Percentiles rank a stretch among this genome's conserved stretches.
These are phyloP conservation scores for Neodon shergylaensis DNA, from an alignment of 2,113 vertebrate species.

Conservation along the genomic window DNA sequence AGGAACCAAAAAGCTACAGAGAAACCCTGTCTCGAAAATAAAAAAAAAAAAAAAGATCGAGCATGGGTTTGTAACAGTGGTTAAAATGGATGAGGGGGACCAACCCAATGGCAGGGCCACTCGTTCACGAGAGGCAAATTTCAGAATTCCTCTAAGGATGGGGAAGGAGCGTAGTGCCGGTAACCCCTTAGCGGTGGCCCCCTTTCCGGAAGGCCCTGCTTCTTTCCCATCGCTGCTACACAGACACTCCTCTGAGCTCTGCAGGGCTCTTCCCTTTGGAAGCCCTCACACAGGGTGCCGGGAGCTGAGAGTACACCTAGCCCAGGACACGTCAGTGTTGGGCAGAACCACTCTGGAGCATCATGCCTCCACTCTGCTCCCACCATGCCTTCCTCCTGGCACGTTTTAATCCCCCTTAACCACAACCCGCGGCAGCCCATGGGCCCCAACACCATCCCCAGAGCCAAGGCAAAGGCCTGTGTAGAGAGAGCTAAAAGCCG, in stretches of 20 bases:
- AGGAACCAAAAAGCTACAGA: too few species aligned
- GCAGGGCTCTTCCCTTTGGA: rapidly evolving
- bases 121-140: neutral
- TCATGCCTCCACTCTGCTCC: neutral
- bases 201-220: neutral
- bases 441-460: neutral
- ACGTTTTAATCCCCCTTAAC: neutral
- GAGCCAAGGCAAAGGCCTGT: neutral
- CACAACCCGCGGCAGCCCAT: neutral
- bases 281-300: rapidly evolving
- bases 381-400: neutral
- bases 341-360: neutral
- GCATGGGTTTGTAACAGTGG: neutral
- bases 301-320: neutral
- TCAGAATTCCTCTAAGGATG: neutral
- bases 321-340: rapidly evolving
- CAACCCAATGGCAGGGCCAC: too few species aligned
- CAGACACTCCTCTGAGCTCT: neutral
- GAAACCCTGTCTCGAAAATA: too few species aligned
- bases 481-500: neutral
- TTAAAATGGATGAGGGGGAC: neutral
- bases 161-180: rapidly evolving
- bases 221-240: neutral
- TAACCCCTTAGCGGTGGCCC: neutral
- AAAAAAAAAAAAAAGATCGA: neutral